phyloP scores from a whole-genome alignment of 2,797 vertebrate genomes.

The Gambusia yucatana region DNA sequence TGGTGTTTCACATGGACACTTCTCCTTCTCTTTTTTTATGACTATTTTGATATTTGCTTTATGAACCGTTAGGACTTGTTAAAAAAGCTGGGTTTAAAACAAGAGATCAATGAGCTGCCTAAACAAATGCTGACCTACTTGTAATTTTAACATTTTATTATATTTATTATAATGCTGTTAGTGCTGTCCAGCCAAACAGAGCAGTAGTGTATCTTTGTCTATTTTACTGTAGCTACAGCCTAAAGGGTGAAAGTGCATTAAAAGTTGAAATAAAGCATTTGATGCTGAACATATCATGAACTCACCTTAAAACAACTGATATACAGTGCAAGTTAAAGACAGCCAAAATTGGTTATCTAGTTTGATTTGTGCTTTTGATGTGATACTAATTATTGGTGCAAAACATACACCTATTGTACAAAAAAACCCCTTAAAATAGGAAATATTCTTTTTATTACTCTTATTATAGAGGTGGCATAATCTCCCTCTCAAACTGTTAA shows the following conservation, averaged over 20 bases:
- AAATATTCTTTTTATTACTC: not conserved
- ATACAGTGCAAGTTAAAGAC: not conserved
- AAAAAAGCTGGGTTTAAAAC: not conserved
- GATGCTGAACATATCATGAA: not conserved
- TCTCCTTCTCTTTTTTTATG: not conserved
- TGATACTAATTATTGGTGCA: too few relatives aligned
- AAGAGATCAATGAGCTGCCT: not conserved
- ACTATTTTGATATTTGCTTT: not conserved
- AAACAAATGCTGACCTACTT: not conserved
- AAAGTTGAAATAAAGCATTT: not conserved
- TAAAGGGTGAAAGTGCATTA: not conserved
- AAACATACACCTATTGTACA: not conserved
- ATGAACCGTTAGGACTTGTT: not conserved
- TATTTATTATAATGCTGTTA: not conserved
- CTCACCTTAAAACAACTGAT: not conserved
- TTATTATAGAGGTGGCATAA: not conserved
- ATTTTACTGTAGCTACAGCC: not conserved
- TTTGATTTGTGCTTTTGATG: not conserved
- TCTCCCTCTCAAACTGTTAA: not conserved
- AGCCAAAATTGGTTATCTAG: not conserved
- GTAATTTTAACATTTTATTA: not conserved
- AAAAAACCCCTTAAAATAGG: too few relatives aligned
- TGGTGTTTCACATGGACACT: not conserved
- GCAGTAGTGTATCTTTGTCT: not conserved
- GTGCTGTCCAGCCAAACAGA: not conserved